These are phyloP conservation scores for Ooceraea biroi DNA, from an alignment of 1,140 invertebrate genomes.

Conservation along the genomic window DNA sequence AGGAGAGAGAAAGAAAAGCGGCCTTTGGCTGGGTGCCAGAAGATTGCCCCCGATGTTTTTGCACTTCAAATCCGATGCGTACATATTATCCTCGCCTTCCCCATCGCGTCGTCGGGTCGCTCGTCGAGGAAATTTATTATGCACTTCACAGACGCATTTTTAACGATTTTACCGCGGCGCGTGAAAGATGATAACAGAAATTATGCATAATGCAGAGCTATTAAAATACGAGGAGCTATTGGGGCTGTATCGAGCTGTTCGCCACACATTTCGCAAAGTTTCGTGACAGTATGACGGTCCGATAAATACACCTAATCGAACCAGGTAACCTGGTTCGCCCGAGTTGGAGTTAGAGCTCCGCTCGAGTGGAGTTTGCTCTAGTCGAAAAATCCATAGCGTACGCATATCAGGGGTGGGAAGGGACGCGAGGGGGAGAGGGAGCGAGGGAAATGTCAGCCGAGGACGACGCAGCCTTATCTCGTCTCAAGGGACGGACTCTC, in stretches of 20 bases:
- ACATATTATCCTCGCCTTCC: slow-evolving; percentile 60
- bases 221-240: neutral
- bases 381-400: slow-evolving; percentile 38
- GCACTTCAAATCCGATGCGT: slow-evolving; percentile 56
- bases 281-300: neutral
- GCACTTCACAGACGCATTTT: slow-evolving; percentile 19
- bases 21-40: slow-evolving; percentile 60
- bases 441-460: slow-evolving; percentile 55
- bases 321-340: neutral
- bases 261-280: slow-evolving; percentile 4
- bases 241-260: neutral
- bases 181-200: neutral
- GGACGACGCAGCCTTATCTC: slow-evolving; percentile 53
- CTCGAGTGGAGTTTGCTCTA: neutral
- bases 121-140: slow-evolving; percentile 36
- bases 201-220: neutral
- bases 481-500: slow-evolving; percentile 48
- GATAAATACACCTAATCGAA: neutral
- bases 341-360: neutral
- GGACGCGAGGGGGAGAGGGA: slow-evolving; percentile 54
- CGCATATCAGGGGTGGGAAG: slow-evolving; percentile 29
- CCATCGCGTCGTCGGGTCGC: neutral
- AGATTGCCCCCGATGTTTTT: slow-evolving; percentile 69
- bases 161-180: neutral
- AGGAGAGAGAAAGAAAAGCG: slow-evolving; percentile 43